phyloP scores from a whole-genome alignment of 2,113 vertebrate species.

The Ceyx cyanopectus region DNA sequence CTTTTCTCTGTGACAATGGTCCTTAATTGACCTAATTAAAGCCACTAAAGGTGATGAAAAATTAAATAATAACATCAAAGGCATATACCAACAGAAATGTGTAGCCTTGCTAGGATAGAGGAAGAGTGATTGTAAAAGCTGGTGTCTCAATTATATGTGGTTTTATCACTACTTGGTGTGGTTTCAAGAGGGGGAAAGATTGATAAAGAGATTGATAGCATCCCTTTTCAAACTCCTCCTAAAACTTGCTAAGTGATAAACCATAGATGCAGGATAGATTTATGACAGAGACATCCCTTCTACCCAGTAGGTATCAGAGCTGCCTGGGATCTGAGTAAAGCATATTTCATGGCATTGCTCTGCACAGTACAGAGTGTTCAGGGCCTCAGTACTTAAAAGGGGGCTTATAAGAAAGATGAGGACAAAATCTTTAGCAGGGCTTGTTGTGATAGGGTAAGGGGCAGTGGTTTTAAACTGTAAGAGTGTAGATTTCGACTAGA shows the following conservation, averaged over 20 bases:
- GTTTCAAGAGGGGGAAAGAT: neutral
- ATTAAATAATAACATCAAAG: neutral
- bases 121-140: neutral
- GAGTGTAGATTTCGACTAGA: neutral
- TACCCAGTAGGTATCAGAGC: neutral
- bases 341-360: neutral
- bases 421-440: neutral
- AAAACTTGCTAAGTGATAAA: neutral
- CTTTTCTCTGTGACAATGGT: neutral
- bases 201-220: neutral
- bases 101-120: neutral
- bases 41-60: neutral
- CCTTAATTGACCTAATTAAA: slow-evolving; percentile 9
- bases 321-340: neutral
- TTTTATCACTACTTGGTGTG: neutral
- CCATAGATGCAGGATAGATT: neutral
- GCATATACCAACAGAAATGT: neutral
- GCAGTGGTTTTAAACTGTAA: neutral
- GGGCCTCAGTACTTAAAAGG: neutral
- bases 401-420: neutral
- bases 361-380: neutral
- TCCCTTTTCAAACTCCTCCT: neutral
- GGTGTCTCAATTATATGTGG: neutral
- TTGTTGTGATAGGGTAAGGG: neutral
- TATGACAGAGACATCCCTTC: neutral